These are phyloP conservation scores for Loxodonta africana DNA, from an alignment of 2,113 vertebrate species.

Conservation along the genomic window DNA sequence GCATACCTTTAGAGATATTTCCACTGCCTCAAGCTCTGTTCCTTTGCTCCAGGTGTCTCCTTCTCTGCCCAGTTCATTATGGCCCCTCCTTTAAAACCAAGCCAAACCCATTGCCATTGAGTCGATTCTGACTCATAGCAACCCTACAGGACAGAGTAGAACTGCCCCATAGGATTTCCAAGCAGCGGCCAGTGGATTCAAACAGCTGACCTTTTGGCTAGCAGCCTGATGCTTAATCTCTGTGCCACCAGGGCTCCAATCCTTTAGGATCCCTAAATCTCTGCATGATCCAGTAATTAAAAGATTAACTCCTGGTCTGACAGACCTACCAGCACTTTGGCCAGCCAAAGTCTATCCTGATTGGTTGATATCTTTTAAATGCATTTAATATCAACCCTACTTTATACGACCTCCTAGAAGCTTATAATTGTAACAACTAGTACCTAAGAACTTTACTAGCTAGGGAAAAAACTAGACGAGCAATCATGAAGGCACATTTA, in stretches of 20 bases:
- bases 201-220: too few relatives aligned
- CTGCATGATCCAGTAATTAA: neutral
- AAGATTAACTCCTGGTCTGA: neutral
- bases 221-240: too few relatives aligned
- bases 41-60: accelerated
- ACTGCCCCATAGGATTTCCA: too few relatives aligned
- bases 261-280: neutral
- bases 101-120: too few relatives aligned
- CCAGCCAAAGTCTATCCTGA: neutral
- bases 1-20: neutral
- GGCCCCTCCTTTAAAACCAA: neutral
- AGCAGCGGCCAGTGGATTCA: too few relatives aligned
- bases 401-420: neutral
- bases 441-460: neutral
- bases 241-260: too few relatives aligned
- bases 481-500: conserved; percentile 41
- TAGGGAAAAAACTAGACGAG: neutral
- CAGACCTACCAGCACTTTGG: neutral
- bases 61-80: neutral
- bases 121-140: too few relatives aligned
- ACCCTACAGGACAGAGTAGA: too few relatives aligned
- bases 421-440: neutral
- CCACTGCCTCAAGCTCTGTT: neutral
- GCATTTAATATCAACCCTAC: neutral
- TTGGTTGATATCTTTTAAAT: neutral